phyloP scores from a whole-genome alignment of 1,140 invertebrate species.

The Megalopta genalis region DNA sequence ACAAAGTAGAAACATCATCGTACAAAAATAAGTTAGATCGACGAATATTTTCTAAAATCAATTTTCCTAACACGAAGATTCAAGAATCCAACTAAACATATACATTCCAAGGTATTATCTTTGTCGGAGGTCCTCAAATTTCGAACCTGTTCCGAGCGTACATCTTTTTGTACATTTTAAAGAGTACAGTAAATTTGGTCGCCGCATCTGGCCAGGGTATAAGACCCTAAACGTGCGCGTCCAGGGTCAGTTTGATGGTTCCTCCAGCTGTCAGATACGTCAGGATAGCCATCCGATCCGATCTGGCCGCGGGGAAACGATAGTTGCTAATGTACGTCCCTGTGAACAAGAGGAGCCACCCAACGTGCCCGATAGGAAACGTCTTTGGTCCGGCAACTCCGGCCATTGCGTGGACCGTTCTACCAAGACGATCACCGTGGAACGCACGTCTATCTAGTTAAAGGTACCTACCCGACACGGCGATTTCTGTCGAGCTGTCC shows the following conservation, averaged over 20 bases:
- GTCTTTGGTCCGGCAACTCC: conserved; percentile 34
- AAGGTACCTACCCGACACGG: conserved; percentile 41
- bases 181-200: not conserved
- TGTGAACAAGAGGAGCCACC: conserved; percentile 64
- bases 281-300: conserved; percentile 54
- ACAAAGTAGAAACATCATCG: no score
- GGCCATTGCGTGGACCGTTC: conserved; percentile 19
- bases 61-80: no score
- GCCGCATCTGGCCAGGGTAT: not conserved
- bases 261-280: conserved; percentile 62
- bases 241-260: conserved; percentile 58
- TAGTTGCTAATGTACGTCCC: conserved; percentile 65
- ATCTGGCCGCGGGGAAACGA: conserved; percentile 54
- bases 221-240: conserved; percentile 2
- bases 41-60: no score
- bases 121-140: no score
- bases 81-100: no score
- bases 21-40: no score
- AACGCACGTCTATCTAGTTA: conserved; percentile 52
- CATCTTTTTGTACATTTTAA: not conserved
- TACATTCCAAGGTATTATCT: no score
- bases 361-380: conserved; percentile 56
- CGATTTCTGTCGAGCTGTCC: conserved; percentile 60
- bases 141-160: no score
- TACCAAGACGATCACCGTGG: conserved; percentile 16